These are phyloP conservation scores for Leptinotarsa undecemlineata DNA, from an alignment of 1,140 invertebrate genomes.

Conservation along the genomic window DNA sequence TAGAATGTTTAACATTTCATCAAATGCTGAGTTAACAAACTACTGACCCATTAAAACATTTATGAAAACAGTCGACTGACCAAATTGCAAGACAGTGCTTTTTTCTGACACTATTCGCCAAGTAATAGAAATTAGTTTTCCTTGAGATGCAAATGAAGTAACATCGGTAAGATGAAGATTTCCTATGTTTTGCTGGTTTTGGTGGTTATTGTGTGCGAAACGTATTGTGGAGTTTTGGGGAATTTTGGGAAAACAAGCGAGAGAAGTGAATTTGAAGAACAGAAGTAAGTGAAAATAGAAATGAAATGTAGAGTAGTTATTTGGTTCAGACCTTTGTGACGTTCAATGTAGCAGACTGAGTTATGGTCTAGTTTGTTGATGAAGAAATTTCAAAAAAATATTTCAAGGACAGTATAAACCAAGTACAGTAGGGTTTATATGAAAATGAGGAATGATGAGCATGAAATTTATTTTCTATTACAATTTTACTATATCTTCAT, in stretches of 20 bases:
- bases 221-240: background rate
- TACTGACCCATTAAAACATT: background rate
- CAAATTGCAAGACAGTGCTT: background rate
- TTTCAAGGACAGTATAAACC: no score
- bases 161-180: background rate
- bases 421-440: no score
- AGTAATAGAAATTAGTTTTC: background rate
- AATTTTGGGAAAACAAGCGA: background rate
- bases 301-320: background rate
- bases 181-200: background rate
- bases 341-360: no score
- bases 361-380: no score
- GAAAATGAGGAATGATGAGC: no score
- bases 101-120: background rate
- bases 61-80: background rate
- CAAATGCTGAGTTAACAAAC: slow-evolving; percentile 3
- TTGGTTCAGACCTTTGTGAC: no score
- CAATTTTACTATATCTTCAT: no score
- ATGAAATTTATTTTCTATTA: no score
- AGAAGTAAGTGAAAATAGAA: background rate
- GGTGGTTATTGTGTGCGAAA: background rate
- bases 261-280: background rate
- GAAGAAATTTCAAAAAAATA: no score
- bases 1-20: slow-evolving; percentile 4
- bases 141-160: background rate